Conservation (phyloP, 2,113 vertebrate genomes). For the Entelurus aequoreus region DNA sequence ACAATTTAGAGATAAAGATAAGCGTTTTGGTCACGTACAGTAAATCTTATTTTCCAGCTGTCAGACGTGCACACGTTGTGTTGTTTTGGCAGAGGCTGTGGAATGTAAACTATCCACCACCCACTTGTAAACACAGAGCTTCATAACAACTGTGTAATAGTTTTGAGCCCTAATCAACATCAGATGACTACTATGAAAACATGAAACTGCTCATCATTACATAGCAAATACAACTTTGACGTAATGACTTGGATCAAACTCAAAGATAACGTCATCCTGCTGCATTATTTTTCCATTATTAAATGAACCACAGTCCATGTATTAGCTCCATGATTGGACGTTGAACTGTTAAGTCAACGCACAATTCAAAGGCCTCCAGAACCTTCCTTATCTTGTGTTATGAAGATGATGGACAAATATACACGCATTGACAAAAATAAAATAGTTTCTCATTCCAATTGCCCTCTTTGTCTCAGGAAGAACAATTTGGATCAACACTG, state of each 20-base stretch:
- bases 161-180: conserved; percentile 1
- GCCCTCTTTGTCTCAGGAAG: neutral
- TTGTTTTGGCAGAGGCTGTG: conserved; percentile 23
- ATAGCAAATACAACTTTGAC: conserved; percentile 1
- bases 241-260: conserved; percentile 4
- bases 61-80: conserved; percentile 16
- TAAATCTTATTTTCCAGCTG: conserved; percentile 4
- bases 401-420: conserved; percentile 5
- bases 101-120: conserved; percentile 45
- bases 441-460: neutral
- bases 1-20: conserved; percentile 44
- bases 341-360: conserved; percentile 12
- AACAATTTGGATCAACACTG: neutral
- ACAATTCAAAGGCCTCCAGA: conserved; percentile 1
- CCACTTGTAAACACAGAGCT: conserved; percentile 34
- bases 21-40: neutral
- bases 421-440: neutral
- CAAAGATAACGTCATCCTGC: conserved; percentile 6
- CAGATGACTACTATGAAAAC: neutral
- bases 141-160: conserved; percentile 10
- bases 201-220: neutral
- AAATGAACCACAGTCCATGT: conserved; percentile 4
- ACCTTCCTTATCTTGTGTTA: neutral
- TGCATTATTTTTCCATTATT: conserved; percentile 11
- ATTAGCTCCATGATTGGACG: conserved; percentile 15